Percentiles rank a stretch among this genome's conserved stretches.
Conservation (phyloP, 2,797 vertebrate genomes). For the Galaxias olidus region DNA sequence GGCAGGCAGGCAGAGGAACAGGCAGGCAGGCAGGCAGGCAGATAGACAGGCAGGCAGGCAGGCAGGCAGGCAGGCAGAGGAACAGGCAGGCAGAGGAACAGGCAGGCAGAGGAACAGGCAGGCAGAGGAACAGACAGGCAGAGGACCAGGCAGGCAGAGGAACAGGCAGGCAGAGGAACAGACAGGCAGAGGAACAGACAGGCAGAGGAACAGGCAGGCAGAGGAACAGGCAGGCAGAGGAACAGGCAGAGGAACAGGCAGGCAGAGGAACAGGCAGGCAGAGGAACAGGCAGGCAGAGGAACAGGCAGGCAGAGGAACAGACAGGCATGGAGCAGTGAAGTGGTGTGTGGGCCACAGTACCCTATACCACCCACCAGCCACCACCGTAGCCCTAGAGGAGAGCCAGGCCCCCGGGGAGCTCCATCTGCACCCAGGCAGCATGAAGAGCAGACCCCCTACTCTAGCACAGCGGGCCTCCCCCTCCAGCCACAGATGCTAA, state of each 20-base stretch:
- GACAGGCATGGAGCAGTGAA: conserved; percentile 20
- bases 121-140: no score
- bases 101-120: no score
- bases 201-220: no score
- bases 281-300: background rate
- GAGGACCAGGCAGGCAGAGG: no score
- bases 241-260: background rate
- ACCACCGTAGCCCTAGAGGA: background rate
- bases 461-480: background rate
- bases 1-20: no score
- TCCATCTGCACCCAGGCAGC: conserved; percentile 52
- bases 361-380: background rate
- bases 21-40: no score
- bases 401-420: conserved; percentile 36
- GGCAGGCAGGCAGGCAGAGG: no score
- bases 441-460: conserved; percentile 20
- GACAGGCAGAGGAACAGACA: no score
- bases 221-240: background rate
- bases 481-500: background rate
- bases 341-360: conserved; percentile 29
- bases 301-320: background rate
- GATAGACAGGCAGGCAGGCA: no score
- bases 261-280: conserved; percentile 32
- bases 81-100: no score
- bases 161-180: no score